phyloP scores from a whole-genome alignment of 2,888 invertebrate species.

The Hirtodrosophila duncani region DNA sequence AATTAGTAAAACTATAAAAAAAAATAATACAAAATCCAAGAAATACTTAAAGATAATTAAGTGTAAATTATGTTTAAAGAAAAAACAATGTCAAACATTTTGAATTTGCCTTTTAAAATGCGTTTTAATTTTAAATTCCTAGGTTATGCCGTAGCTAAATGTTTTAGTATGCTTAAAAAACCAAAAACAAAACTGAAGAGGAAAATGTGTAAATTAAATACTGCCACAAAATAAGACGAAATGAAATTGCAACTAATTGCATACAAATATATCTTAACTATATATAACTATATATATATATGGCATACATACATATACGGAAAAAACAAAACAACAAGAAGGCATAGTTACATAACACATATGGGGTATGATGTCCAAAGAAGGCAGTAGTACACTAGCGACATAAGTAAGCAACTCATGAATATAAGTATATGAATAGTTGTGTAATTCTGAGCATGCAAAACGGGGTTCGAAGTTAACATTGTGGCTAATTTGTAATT shows the following conservation, averaged over 20 bases:
- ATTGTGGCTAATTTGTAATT: slow-evolving; percentile 65
- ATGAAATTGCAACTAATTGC: slow-evolving; percentile 41
- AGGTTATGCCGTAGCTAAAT: slow-evolving; percentile 55
- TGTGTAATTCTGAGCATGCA: slow-evolving; percentile 51
- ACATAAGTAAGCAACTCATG: slow-evolving; percentile 10
- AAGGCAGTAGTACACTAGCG: neutral
- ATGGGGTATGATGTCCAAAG: slow-evolving; percentile 16
- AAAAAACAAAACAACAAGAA: slow-evolving; percentile 28
- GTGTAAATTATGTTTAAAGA: slow-evolving; percentile 61
- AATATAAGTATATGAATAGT: too few species aligned
- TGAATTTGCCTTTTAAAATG: slow-evolving; percentile 63
- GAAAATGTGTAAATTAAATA: slow-evolving; percentile 67
- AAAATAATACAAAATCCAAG: neutral
- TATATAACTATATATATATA: slow-evolving; percentile 34
- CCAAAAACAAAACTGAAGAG: slow-evolving; percentile 24
- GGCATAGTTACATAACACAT: slow-evolving; percentile 31
- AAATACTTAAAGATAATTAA: slow-evolving; percentile 28
- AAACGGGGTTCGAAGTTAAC: slow-evolving; percentile 78
- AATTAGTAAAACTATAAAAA: neutral
- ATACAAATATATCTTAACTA: slow-evolving; percentile 29
- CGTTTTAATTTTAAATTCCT: slow-evolving; percentile 40
- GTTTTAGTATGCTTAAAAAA: slow-evolving; percentile 55
- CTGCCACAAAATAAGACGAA: slow-evolving; percentile 73
- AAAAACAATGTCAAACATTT: slow-evolving; percentile 67
- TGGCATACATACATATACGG: slow-evolving; percentile 23